Evolutionary conservation across 2,888 invertebrate genomes (phyloP).

Genomic region (Hecatera dysodea): DNA sequence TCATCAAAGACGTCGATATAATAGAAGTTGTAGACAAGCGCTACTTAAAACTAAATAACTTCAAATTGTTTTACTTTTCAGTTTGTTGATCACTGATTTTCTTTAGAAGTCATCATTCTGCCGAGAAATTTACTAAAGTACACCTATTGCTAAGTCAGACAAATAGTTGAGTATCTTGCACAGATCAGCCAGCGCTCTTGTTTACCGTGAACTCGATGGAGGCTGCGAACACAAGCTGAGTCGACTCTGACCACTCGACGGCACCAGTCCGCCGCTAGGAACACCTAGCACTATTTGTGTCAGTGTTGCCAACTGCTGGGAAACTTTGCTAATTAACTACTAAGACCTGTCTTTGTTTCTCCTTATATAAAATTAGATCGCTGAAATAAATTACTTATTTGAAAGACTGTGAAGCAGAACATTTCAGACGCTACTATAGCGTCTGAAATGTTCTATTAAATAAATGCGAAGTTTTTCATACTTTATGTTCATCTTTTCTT

Average conservation of each 20-base stretch:
- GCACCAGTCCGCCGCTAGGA: neutral
- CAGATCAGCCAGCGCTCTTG: neutral
- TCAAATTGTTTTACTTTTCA: neutral
- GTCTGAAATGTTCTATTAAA: neutral
- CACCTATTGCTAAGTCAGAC: no score
- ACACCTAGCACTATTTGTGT: neutral
- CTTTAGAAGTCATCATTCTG: neutral
- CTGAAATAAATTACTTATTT: neutral
- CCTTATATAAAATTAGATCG: neutral
- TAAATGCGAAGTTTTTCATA: neutral
- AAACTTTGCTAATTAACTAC: conserved; percentile 12
- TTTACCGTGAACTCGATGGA: conserved; percentile 16
- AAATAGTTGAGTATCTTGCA: neutral
- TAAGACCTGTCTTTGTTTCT: neutral
- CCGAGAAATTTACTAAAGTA: neutral
- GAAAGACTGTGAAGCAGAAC: no score
- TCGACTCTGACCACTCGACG: conserved; percentile 29
- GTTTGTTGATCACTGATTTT: neutral
- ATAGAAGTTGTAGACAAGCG: neutral
- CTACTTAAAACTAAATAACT: neutral
- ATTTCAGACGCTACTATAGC: no score
- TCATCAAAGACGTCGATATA: no score
- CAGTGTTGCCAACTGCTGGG: conserved; percentile 1
- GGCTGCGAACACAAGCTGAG: conserved; percentile 29
- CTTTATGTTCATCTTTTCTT: conserved; percentile 14